These are phyloP conservation scores for Agonopterix arenella DNA, from an alignment of 2,888 invertebrate genomes.

Conservation along the genomic window DNA sequence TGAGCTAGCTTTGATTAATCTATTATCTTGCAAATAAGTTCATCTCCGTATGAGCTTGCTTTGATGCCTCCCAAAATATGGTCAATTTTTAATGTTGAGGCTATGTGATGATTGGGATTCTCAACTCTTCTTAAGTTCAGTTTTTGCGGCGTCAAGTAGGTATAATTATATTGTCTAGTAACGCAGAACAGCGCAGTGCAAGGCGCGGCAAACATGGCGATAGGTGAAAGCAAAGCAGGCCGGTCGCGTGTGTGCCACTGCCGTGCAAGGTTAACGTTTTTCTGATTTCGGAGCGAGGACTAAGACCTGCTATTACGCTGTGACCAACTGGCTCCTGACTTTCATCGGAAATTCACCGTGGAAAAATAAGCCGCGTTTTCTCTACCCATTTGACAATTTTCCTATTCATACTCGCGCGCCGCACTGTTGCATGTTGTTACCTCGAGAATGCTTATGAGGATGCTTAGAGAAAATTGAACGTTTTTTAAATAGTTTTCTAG, in stretches of 20 bases:
- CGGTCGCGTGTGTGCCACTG: conserved; percentile 52
- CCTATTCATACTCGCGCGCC: conserved; percentile 1
- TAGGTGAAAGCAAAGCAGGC: conserved; percentile 58
- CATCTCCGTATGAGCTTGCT: no score
- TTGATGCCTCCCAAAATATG: no score
- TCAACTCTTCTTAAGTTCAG: not conserved
- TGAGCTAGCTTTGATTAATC: no score
- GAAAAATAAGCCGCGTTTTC: conserved; percentile 48
- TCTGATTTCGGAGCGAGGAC: conserved; percentile 63
- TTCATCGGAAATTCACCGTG: conserved; percentile 62
- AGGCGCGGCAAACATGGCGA: conserved; percentile 45
- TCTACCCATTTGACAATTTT: conserved; percentile 17
- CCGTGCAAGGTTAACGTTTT: conserved; percentile 68
- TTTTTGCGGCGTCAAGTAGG: conserved; percentile 7
- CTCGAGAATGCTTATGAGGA: conserved; percentile 7
- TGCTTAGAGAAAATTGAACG: conserved; percentile 7
- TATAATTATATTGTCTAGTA: conserved; percentile 46
- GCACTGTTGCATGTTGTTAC: conserved; percentile 10
- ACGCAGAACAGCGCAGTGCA: conserved; percentile 39
- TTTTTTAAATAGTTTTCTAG: conserved; percentile 28
- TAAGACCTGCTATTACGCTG: conserved; percentile 48
- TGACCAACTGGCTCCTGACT: conserved; percentile 43
- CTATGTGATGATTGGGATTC: conserved; percentile 3
- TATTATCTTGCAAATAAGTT: no score
- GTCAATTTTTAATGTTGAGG: not conserved